A percentile compares a stretch with the other conserved stretches of the same genome.
Evolutionary conservation across 2,888 invertebrate genomes (phyloP).

Genomic region (Resseliella maxima): DNA sequence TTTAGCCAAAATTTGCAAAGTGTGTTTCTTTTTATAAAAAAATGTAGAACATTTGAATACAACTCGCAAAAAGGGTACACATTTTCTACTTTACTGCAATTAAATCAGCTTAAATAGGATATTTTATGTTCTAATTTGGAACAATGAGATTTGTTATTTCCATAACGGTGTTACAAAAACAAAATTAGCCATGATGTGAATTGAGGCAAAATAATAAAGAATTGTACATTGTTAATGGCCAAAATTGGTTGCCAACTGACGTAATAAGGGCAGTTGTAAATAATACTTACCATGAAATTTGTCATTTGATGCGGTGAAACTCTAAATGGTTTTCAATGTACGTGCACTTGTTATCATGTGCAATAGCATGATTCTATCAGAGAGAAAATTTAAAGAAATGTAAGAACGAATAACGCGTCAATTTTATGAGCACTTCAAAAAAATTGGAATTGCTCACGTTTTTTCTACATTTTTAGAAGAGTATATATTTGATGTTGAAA

Average conservation of each 20-base stretch:
- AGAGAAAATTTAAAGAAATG: neutral
- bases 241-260: neutral
- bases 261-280: constrained; percentile 13
- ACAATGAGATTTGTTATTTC: too few species aligned
- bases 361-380: neutral
- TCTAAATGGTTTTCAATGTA: neutral
- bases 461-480: constrained; percentile 7
- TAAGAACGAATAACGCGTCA: neutral
- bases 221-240: neutral
- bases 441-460: constrained; percentile 5
- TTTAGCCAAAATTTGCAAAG: neutral
- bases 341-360: neutral
- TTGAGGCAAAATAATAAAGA: neutral
- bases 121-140: too few species aligned
- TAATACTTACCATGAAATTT: constrained; percentile 1
- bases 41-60: too few species aligned
- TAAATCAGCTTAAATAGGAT: too few species aligned
- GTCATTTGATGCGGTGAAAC: constrained; percentile 17
- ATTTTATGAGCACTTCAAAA: constrained; percentile 25
- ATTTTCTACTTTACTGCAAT: too few species aligned
- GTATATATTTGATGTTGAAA: constrained; percentile 4
- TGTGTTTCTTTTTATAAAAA: too few species aligned
- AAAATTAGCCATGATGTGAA: neutral
- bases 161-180: too few species aligned
- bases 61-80: too few species aligned